Conservation (phyloP, 92 coral and sea anemone species). For the Porites cylindrica region DNA sequence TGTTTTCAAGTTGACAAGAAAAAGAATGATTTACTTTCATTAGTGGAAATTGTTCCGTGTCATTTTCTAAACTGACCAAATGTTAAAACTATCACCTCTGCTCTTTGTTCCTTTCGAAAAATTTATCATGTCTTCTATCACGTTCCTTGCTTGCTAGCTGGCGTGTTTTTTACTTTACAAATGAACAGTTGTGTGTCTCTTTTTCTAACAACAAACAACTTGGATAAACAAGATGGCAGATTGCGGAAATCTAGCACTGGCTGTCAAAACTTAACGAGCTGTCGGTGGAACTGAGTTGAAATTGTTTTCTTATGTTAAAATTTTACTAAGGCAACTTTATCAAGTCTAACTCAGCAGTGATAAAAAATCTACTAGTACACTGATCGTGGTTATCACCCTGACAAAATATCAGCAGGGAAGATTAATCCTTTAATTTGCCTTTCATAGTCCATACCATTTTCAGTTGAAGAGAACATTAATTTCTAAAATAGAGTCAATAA, state of each 20-base stretch:
- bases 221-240: constrained; percentile 33
- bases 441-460: neutral
- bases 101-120: neutral
- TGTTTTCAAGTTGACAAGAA: neutral
- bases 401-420: no score
- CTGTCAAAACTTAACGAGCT: constrained; percentile 24
- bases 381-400: no score
- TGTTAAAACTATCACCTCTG: neutral
- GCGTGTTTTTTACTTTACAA: neutral
- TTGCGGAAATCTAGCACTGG: constrained; percentile 29
- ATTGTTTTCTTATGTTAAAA: neutral
- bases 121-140: neutral
- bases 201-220: constrained; percentile 32
- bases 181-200: constrained; percentile 20
- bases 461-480: constrained; percentile 11
- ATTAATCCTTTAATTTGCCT: no score
- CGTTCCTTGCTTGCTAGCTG: neutral
- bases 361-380: no score
- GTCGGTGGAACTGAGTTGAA: constrained; percentile 8
- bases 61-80: neutral
- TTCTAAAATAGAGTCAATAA: neutral
- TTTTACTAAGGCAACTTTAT: neutral
- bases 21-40: neutral
- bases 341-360: no score
- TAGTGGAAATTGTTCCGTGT: neutral